Evolutionary conservation across 1,140 invertebrate genomes (phyloP), one percentile per base, ranked within the genome.

Genomic region (Choristoneura fumiferana): DNA sequence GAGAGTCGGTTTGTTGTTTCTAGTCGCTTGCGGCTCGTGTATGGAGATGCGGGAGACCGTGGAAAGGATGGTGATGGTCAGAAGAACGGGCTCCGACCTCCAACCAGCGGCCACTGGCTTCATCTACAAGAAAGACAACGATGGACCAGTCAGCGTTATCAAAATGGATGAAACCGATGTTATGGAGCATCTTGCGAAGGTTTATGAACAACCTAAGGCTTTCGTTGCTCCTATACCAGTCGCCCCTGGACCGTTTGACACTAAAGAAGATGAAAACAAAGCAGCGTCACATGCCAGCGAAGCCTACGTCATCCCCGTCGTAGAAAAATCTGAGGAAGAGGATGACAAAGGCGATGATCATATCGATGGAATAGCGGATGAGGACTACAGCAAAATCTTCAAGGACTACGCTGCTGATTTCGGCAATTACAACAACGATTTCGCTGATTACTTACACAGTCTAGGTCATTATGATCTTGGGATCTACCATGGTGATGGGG

Each of bases 101-200:
- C 85, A 87, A 29, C 89, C 89, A 0, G 87, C 84, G 0, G 90
- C 90, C 0, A 89, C 90, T 0, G 91, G 91, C 5, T 91, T 90
- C 62, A 89, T 91, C 38, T 91, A 90, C 69, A 83, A 89, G 38
- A 91, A 88, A 62, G 84, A 90, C 45, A 86, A 75, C 22, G 76
- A 89, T 29, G 87, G 85, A 0, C 81, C 85, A 1, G 84, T 78
- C 1, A 88, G 82, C 54, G 87, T 90, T 8, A 78, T 89, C 5
- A 72, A 89, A 62, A 84, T 91, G 71, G 89, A 87, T 12, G 86
- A 86, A 15, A 83, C 76, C 45, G 85, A 89, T 56, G 77, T 89
- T 8, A 78, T 89, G 65, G 76, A 86, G 57, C 84, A 89, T 22
- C 69, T 90, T 9, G 76, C 84, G n/a, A 81, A 86, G 49, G 63